Percentiles rank a stretch among this genome's conserved stretches.
These are phyloP conservation scores for Hydrotaea cyrtoneurina DNA, from an alignment of 2,888 invertebrate species.

Conservation along the genomic window DNA sequence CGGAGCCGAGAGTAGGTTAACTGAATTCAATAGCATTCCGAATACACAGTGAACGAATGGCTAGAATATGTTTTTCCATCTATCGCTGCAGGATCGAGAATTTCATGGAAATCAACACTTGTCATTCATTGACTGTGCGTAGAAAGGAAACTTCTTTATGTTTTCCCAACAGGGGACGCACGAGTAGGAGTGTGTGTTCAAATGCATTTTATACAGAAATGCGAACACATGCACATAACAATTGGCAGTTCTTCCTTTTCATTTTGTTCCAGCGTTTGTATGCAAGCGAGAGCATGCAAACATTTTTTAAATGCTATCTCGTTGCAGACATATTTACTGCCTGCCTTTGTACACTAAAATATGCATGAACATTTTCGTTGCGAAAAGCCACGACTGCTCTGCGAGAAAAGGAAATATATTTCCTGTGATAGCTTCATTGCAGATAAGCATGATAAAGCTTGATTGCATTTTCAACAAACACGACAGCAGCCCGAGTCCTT, in stretches of 20 bases:
- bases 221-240: neutral
- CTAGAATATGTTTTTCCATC: neutral
- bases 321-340: constrained; percentile 60
- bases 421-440: constrained; percentile 63
- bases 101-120: constrained; percentile 17
- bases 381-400: constrained; percentile 20
- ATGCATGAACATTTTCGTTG: constrained; percentile 54
- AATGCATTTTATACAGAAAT: constrained; percentile 19
- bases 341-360: constrained; percentile 62
- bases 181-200: neutral
- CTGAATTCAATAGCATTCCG: constrained; percentile 7
- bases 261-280: neutral
- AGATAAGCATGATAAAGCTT: constrained; percentile 63
- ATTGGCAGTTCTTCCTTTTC: constrained; percentile 37
- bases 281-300: constrained; percentile 28
- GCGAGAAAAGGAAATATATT: constrained; percentile 54
- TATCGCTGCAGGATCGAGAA: neutral
- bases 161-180: too few relatives aligned
- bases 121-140: neutral
- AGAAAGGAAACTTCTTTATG: neutral
- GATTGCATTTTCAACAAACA: constrained; percentile 62
- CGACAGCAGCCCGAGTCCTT: constrained; percentile 19
- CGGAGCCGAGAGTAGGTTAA: neutral
- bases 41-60: neutral
- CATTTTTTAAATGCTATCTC: constrained; percentile 43